These are phyloP conservation scores for Apodemia zela DNA, from an alignment of 2,888 invertebrate genomes.

Conservation along the genomic window DNA sequence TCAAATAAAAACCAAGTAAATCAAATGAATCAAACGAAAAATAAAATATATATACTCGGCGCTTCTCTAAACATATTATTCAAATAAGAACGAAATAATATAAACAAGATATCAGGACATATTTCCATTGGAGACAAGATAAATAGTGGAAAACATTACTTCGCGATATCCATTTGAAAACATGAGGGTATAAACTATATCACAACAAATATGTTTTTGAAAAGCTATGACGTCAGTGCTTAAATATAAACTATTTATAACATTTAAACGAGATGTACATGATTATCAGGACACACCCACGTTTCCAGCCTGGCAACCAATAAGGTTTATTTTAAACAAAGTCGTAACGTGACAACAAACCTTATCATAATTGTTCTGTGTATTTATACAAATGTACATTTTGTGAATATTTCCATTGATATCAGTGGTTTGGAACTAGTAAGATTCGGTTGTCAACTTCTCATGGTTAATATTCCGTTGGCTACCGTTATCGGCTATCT, in stretches of 20 bases:
- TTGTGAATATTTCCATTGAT: conserved; percentile 25
- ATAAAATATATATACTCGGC: neutral
- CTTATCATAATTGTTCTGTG: conserved; percentile 31
- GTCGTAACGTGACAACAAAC: conserved; percentile 29
- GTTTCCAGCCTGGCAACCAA: conserved; percentile 57
- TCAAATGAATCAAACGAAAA: neutral
- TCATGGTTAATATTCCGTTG: no score
- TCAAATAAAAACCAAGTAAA: conserved; percentile 3
- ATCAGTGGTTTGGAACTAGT: neutral
- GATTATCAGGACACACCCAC: conserved; percentile 75
- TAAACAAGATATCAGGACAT: conserved; percentile 61
- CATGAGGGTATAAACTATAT: conserved; percentile 51
- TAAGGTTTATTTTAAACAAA: conserved; percentile 27
- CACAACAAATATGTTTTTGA: conserved; percentile 72
- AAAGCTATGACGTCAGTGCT: conserved; percentile 53
- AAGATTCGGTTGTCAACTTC: neutral
- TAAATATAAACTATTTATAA: conserved; percentile 44
- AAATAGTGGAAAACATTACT: conserved; percentile 67
- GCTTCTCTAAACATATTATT: conserved; percentile 1
- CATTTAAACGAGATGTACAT: conserved; percentile 46
- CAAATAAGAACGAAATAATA: conserved; percentile 46
- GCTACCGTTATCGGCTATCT: no score
- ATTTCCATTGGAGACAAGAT: conserved; percentile 73
- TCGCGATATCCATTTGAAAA: conserved; percentile 63
- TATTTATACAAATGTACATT: conserved; percentile 26